These are phyloP conservation scores for Enchytraeus crypticus DNA, from an alignment of 2,888 invertebrate genomes.

Conservation along the genomic window DNA sequence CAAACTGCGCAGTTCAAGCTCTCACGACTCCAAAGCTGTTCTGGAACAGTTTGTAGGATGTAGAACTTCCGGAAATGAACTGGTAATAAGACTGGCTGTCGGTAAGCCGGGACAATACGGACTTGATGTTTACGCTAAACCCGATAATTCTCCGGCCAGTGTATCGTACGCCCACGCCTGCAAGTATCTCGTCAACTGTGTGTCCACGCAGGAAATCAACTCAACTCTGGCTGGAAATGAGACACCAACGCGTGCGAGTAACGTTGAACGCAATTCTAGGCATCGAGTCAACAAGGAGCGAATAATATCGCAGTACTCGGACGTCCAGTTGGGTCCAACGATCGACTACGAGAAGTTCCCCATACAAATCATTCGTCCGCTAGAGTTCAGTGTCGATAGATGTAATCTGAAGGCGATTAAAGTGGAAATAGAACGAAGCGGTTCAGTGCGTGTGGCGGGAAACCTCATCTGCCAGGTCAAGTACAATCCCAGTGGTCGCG, in stretches of 20 bases:
- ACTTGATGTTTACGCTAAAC: conserved; percentile 89
- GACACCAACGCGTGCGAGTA: background rate
- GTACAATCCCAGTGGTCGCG: too few species aligned
- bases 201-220: background rate
- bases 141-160: conserved; percentile 52
- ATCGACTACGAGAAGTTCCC: background rate
- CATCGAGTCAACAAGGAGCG: background rate
- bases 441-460: too few species aligned
- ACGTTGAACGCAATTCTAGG: background rate
- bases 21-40: conserved; percentile 82
- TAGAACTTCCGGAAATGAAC: conserved; percentile 62
- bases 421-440: background rate
- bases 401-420: background rate
- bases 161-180: conserved; percentile 82
- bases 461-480: too few species aligned
- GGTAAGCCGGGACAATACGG: conserved; percentile 80
- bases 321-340: background rate
- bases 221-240: background rate
- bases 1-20: conserved; percentile 61
- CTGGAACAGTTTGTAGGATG: conserved; percentile 79
- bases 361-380: background rate
- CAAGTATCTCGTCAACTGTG: conserved; percentile 87
- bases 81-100: conserved; percentile 67
- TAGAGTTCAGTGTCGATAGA: background rate
- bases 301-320: background rate